Percentiles rank a stretch among this genome's conserved stretches.
phyloP scores from a whole-genome alignment of 2,113 vertebrate species.

The Mus pahari region DNA sequence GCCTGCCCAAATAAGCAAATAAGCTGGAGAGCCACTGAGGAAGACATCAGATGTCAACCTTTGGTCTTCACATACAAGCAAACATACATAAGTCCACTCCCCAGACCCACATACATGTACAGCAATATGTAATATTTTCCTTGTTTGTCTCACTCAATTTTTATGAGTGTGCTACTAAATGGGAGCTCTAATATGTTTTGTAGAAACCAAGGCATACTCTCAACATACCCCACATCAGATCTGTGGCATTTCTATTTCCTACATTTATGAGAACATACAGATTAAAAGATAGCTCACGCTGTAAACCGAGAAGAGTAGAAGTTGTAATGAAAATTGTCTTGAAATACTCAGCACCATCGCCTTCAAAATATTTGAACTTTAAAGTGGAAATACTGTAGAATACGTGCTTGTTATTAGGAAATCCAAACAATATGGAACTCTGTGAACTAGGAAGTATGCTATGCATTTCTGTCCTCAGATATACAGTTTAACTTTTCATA shows the following conservation, averaged over 20 bases:
- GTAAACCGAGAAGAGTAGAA: background rate
- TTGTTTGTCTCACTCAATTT: background rate
- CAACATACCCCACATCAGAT: background rate
- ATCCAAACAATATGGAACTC: background rate
- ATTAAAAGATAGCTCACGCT: background rate
- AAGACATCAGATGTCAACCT: background rate
- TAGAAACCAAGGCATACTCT: background rate
- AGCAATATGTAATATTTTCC: background rate
- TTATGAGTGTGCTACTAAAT: background rate
- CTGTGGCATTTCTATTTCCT: background rate
- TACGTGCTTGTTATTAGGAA: slow-evolving; percentile 21
- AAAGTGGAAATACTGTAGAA: background rate
- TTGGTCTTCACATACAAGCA: background rate
- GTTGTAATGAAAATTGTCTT: slow-evolving; percentile 19
- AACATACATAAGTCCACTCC: background rate
- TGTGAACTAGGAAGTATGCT: background rate
- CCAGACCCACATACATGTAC: too few species aligned
- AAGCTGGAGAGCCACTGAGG: background rate
- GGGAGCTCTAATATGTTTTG: background rate
- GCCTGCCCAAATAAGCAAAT: too few species aligned
- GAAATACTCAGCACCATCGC: background rate
- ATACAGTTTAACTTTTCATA: background rate
- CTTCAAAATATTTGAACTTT: background rate
- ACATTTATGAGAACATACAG: background rate
- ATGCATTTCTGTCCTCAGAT: background rate